Conservation (phyloP, 2,113 vertebrate genomes). For the Clarias magur region DNA sequence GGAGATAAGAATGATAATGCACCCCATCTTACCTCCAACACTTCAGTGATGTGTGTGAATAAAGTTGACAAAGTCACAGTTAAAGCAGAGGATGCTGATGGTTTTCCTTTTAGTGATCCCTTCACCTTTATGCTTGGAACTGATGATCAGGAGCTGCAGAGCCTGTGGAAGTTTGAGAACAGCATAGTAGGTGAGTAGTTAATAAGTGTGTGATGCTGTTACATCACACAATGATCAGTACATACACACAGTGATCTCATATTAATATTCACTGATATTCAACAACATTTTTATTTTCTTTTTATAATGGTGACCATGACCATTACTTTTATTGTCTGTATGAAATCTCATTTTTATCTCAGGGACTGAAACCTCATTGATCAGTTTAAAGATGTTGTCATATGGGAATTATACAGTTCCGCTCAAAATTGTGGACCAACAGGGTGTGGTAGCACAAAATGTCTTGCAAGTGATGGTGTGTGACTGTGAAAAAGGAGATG, state of each 20-base stretch:
- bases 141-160: slow-evolving; percentile 38
- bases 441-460: slow-evolving; percentile 57
- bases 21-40: slow-evolving; percentile 61
- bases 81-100: slow-evolving; percentile 60
- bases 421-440: slow-evolving; percentile 73
- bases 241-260: neutral
- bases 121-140: slow-evolving; percentile 70
- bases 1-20: slow-evolving; percentile 73
- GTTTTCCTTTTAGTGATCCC: slow-evolving; percentile 65
- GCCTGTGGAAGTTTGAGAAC: slow-evolving; percentile 71
- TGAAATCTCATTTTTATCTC: neutral
- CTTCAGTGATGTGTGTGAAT: slow-evolving; percentile 67
- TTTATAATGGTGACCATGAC: neutral
- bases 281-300: neutral
- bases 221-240: neutral
- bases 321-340: neutral
- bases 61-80: slow-evolving; percentile 52
- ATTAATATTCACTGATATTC: neutral
- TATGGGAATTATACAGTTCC: slow-evolving; percentile 72
- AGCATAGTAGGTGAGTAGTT: slow-evolving; percentile 54
- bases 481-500: slow-evolving; percentile 56
- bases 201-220: neutral
- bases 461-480: slow-evolving; percentile 68
- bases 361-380: slow-evolving; percentile 66
- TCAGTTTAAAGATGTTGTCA: slow-evolving; percentile 62